Conservation (phyloP, 1,140 invertebrate species). For the Conus ventricosus region DNA sequence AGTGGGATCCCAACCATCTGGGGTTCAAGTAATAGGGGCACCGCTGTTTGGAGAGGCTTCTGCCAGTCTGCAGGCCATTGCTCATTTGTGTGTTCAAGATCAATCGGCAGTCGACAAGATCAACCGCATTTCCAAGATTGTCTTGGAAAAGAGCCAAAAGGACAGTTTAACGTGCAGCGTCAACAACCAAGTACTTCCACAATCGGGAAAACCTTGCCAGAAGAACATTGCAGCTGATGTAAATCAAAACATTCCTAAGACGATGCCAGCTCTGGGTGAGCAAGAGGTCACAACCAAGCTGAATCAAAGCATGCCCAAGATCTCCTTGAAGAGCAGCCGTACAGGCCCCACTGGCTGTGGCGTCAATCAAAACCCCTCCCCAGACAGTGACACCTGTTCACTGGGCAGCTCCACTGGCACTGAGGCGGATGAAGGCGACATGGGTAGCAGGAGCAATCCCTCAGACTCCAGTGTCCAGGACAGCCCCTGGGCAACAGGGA, state of each 20-base stretch:
- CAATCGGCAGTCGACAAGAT: neutral
- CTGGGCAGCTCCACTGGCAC: too few species aligned
- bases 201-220: neutral
- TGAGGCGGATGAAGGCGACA: neutral
- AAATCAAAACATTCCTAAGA: neutral
- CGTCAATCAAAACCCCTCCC: too few species aligned
- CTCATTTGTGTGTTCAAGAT: neutral
- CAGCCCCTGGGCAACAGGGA: neutral
- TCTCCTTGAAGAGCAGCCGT: neutral
- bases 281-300: neutral
- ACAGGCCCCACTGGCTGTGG: neutral
- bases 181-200: neutral
- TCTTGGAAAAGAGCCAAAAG: too few species aligned
- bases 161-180: neutral
- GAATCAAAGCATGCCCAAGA: too few species aligned
- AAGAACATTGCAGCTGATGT: too few species aligned
- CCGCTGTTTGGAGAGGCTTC: neutral
- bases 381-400: too few species aligned
- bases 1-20: too few species aligned
- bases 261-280: neutral
- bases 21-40: too few species aligned
- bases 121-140: neutral
- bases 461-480: neutral
- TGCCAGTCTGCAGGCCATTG: conserved; percentile 13
- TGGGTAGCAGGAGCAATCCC: too few species aligned